Percentiles rank a stretch among this genome's conserved stretches.
phyloP scores from a whole-genome alignment of 92 coral and sea anemone species.

The Palythoa caribaeorum region DNA sequence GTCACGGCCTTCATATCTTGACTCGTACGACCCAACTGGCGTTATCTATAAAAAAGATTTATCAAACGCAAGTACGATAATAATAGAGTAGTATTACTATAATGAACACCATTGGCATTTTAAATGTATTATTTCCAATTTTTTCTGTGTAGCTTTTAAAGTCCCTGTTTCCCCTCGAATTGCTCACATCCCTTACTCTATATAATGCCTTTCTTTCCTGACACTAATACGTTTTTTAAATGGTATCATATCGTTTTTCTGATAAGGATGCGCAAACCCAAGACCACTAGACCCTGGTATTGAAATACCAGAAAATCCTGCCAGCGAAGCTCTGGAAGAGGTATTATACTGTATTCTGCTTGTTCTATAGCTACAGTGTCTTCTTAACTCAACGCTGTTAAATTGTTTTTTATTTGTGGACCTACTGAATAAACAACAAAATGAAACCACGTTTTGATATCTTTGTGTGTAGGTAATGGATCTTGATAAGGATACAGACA shows the following conservation, averaged over 20 bases:
- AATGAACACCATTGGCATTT: not conserved
- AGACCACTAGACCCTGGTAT: not conserved
- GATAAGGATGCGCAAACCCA: not conserved
- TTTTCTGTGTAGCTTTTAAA: not conserved
- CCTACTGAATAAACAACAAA: no score
- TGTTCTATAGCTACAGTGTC: not conserved
- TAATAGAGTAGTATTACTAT: not conserved
- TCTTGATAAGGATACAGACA: constrained; percentile 37
- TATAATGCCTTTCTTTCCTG: not conserved
- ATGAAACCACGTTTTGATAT: not conserved
- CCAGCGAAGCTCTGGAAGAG: constrained; percentile 33
- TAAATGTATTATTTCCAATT: not conserved
- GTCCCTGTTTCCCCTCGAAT: not conserved
- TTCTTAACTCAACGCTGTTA: not conserved
- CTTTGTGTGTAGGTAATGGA: constrained; percentile 33
- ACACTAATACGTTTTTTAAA: not conserved
- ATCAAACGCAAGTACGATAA: constrained; percentile 17
- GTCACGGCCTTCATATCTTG: not conserved
- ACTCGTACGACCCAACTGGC: not conserved
- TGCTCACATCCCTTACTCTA: not conserved
- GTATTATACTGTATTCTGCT: not conserved
- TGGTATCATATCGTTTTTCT: no score
- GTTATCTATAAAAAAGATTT: not conserved
- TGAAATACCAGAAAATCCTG: not conserved
- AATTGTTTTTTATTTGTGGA: not conserved